Evolutionary conservation across 2,113 vertebrate species (phyloP).

Genomic region (Butorides virescens): DNA sequence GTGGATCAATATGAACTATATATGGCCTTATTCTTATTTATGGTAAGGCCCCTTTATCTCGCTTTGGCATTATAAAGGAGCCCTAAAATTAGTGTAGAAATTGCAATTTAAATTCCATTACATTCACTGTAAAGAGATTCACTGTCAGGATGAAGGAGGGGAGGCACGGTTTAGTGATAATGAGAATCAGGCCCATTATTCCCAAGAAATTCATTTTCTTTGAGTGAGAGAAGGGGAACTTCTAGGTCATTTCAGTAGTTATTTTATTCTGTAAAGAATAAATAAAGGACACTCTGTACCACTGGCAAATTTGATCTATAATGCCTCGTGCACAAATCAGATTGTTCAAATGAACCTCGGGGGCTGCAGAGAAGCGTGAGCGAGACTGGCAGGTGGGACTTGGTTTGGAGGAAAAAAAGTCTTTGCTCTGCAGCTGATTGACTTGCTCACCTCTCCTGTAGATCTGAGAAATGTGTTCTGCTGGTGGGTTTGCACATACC

Average conservation of each 20-base stretch:
- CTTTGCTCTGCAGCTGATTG: constrained; percentile 2
- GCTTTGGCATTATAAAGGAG: constrained; percentile 19
- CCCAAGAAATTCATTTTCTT: constrained; percentile 43
- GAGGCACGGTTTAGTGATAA: constrained; percentile 34
- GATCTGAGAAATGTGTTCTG: background rate
- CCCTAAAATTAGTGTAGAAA: constrained; percentile 55
- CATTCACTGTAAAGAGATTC: constrained; percentile 18
- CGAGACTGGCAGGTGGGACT: constrained; percentile 8
- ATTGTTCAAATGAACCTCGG: constrained; percentile 44
- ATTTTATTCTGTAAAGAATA: constrained; percentile 43
- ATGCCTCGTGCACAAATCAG: constrained; percentile 33
- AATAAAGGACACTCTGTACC: constrained; percentile 34
- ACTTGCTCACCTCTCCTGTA: background rate
- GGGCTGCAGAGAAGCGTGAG: background rate
- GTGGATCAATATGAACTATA: background rate
- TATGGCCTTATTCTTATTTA: constrained; percentile 23
- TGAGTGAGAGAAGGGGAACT: constrained; percentile 37
- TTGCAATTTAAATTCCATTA: constrained; percentile 51
- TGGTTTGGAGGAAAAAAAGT: constrained; percentile 29
- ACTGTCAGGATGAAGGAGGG: constrained; percentile 47
- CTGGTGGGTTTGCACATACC: background rate
- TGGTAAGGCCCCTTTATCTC: background rate
- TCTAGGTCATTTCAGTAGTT: constrained; percentile 50
- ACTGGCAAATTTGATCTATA: constrained; percentile 49
- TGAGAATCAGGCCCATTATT: constrained; percentile 59